Base-by-base conservation (phyloP, 2,888 invertebrate species). In the Drosophila robusta region DNA sequence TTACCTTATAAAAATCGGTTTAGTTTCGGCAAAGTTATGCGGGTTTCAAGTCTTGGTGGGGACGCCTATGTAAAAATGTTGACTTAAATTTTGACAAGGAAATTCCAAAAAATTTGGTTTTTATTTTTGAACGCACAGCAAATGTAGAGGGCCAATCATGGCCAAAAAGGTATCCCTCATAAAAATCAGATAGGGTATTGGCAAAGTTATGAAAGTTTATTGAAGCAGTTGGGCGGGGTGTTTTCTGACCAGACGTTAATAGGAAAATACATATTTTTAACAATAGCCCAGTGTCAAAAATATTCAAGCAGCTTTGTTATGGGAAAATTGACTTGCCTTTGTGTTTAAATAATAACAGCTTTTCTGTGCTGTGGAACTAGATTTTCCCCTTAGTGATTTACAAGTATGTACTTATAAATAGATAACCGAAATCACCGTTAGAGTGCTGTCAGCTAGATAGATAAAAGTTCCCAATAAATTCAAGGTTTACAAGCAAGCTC, bases 401-500 rank as follows among this genome's bases (percentile, higher is more conserved):
- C 52, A 54, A 36, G 26, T 44, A 14, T 32, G 26, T 24, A 58
- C 39, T 39, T 47, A 60, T 52, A 49, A 44, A 56, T 52, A 60
- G n/a, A 60, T 5, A 50, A 29, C 52, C 18, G 24, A 24, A 52
- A 16, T 60, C 36, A 18, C 75, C 78, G 75, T 75, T 75, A 75
- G 68, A 16, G 14, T 39, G 57, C 76, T 73, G 78, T 64, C 69
- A 73, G 42, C 29, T 38, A 36, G 73, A 26, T 41, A 44, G 73
- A 68, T 75, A 77, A 64, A 61, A 73, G 56, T 64, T 72, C 3
- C 16, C 58, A 61, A 77, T 76, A 76, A 75, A 78, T 71, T 72
- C 51, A 63, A 63, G 68, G 56, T 73, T 68, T 75, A 75, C 41
- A 51, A 62, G 41, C 56, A 32, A 45, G 50, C 38, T 58, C 11